Conservation (phyloP, 2,113 vertebrate genomes). For the human (Homo sapiens) region DNA sequence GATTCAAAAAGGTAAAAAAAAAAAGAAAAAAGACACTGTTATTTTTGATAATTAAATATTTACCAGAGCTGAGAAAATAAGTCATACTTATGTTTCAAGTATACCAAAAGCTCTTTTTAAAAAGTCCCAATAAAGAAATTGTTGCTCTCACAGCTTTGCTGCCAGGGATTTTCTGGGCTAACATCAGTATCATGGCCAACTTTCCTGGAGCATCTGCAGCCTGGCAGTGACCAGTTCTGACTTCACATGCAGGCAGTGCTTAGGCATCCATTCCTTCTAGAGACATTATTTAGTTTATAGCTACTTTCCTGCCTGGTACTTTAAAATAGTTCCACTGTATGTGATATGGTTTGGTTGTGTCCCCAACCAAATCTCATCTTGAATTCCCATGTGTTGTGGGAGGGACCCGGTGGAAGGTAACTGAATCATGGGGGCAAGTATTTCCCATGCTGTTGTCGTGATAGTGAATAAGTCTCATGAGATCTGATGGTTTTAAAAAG, state of each 20-base stretch:
- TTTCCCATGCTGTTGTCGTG: too few relatives aligned
- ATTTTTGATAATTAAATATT: slow-evolving; percentile 82
- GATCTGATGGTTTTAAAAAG: too few relatives aligned
- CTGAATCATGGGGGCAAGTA: too few relatives aligned
- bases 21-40: slow-evolving; percentile 51
- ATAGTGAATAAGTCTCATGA: too few relatives aligned
- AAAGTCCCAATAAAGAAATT: slow-evolving; percentile 31
- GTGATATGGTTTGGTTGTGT: too few relatives aligned
- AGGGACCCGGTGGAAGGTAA: too few relatives aligned
- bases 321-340: neutral
- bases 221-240: neutral
- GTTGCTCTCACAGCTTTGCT: neutral
- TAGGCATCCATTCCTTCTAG: neutral
- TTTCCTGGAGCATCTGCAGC: neutral
- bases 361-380: too few relatives aligned
- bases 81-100: slow-evolving; percentile 79
- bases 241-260: neutral
- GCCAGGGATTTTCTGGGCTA: neutral
- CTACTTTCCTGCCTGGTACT: neutral
- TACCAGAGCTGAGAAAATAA: slow-evolving; percentile 81
- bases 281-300: neutral
- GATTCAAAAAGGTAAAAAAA: slow-evolving; percentile 70
- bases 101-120: slow-evolving; percentile 63
- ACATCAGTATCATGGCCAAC: neutral
- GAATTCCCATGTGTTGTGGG: too few relatives aligned